These are phyloP conservation scores for Polydrusus pterygomalis DNA, from an alignment of 2,888 invertebrate species.

Conservation along the genomic window DNA sequence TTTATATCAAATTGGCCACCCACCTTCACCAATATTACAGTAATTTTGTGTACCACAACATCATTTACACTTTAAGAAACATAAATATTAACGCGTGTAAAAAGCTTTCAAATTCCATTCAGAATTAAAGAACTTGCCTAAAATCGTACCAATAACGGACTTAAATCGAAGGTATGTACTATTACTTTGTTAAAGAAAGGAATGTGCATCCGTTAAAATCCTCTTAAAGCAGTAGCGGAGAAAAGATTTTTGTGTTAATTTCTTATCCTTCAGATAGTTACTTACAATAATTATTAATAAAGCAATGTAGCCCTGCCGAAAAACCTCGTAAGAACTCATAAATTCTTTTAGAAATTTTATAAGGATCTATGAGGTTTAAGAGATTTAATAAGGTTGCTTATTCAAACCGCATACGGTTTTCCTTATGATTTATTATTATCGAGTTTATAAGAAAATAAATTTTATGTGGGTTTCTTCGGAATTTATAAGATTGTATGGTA, in stretches of 20 bases:
- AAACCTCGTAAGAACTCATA: too few relatives aligned
- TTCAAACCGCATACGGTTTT: too few relatives aligned
- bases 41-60: slow-evolving; percentile 24
- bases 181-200: slow-evolving; percentile 51
- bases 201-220: slow-evolving; percentile 48
- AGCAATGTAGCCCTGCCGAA: too few relatives aligned
- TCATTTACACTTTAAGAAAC: slow-evolving; percentile 30
- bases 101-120: slow-evolving; percentile 50
- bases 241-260: background rate
- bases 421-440: too few relatives aligned
- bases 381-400: too few relatives aligned
- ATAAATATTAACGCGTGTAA: slow-evolving; percentile 8
- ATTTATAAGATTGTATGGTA: too few relatives aligned
- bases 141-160: slow-evolving; percentile 41
- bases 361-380: too few relatives aligned
- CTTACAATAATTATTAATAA: too few relatives aligned
- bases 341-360: too few relatives aligned
- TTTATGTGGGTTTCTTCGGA: too few relatives aligned
- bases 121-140: slow-evolving; percentile 36
- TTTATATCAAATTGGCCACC: background rate
- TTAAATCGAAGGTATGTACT: slow-evolving; percentile 37
- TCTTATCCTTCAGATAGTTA: too few relatives aligned
- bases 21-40: background rate
- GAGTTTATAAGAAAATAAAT: too few relatives aligned
- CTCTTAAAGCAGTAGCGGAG: slow-evolving; percentile 44